These are phyloP conservation scores for Chamaetylas fuelleborni DNA, from an alignment of 2,113 vertebrate genomes.

Conservation along the genomic window DNA sequence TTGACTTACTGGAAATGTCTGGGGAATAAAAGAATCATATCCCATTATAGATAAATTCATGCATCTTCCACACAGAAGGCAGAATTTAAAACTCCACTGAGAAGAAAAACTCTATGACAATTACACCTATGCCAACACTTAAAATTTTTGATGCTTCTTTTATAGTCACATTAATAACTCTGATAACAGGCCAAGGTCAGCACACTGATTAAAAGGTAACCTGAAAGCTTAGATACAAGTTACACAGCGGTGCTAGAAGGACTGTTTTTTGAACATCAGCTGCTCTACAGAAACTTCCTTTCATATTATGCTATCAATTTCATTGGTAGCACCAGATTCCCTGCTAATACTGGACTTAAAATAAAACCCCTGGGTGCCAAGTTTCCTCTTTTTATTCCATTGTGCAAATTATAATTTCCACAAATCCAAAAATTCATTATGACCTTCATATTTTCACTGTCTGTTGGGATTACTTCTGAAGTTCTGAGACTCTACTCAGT, in stretches of 20 bases:
- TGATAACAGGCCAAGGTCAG: background rate
- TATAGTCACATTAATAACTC: background rate
- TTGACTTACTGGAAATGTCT: background rate
- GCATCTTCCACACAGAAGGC: background rate
- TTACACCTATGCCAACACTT: background rate
- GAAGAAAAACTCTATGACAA: background rate
- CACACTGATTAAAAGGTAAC: background rate
- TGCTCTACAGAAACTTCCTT: background rate
- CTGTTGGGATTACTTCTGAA: constrained; percentile 28
- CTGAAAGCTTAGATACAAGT: background rate
- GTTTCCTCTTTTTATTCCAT: constrained; percentile 1
- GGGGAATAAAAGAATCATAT: background rate
- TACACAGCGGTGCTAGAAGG: background rate
- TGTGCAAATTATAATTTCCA: constrained; percentile 10
- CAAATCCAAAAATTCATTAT: constrained; percentile 14
- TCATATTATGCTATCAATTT: background rate
- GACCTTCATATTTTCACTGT: constrained; percentile 27
- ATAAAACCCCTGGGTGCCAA: background rate
- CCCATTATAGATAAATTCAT: background rate
- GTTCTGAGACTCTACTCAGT: background rate
- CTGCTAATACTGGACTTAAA: background rate
- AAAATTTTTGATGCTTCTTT: background rate
- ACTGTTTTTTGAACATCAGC: background rate
- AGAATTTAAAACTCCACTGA: background rate
- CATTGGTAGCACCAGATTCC: background rate